These are phyloP conservation scores for Sternotherus odoratus DNA, from an alignment of 2,797 vertebrate species.

Conservation along the genomic window DNA sequence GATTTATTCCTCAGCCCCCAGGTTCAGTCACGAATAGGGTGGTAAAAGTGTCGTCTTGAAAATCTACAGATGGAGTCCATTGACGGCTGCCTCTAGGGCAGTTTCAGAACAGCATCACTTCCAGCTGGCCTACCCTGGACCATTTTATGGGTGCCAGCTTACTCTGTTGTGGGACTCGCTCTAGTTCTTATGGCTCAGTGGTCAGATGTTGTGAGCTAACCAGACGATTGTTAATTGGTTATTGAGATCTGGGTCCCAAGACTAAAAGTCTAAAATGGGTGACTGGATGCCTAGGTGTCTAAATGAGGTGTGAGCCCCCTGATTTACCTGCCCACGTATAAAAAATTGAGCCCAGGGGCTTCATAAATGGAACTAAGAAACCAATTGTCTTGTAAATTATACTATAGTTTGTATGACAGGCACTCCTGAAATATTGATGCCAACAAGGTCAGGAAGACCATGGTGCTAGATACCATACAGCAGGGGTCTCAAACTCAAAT, in stretches of 20 bases:
- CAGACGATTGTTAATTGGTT: background rate
- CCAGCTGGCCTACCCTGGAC: background rate
- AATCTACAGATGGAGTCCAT: background rate
- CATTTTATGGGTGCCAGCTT: background rate
- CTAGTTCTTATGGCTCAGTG: background rate
- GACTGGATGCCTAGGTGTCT: background rate
- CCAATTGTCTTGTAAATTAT: background rate
- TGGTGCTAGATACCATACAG: background rate
- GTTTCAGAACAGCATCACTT: background rate
- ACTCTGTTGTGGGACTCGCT: background rate
- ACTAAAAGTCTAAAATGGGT: background rate
- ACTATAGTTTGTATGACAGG: background rate
- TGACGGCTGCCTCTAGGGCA: background rate
- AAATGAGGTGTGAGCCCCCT: background rate
- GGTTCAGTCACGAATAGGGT: background rate
- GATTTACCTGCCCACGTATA: background rate
- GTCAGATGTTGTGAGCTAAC: background rate
- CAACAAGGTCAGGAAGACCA: background rate
- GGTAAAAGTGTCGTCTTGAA: background rate
- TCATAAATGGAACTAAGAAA: background rate
- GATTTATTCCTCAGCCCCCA: background rate
- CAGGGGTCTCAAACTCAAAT: too few species aligned
- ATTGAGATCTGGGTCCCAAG: background rate
- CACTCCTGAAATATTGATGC: background rate
- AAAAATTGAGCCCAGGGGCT: background rate